A percentile compares a stretch with the other conserved stretches of the same genome.
Conservation (phyloP, 1,140 invertebrate genomes). For the Stegodyphus mimosarum region DNA sequence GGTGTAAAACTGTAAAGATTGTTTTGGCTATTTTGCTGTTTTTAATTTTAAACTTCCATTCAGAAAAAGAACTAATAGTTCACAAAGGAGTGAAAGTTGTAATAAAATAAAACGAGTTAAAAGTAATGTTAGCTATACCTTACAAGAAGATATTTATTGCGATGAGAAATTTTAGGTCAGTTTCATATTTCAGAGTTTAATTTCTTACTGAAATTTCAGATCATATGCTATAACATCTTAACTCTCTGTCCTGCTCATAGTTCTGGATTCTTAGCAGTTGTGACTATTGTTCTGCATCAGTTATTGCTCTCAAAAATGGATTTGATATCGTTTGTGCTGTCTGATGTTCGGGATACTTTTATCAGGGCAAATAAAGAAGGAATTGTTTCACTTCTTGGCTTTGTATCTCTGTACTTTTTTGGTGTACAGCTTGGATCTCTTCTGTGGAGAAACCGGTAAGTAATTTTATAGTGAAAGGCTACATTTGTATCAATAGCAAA, state of each 20-base stretch:
- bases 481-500: too few species aligned
- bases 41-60: too few species aligned
- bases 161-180: background rate
- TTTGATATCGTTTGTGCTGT: slow-evolving; percentile 80
- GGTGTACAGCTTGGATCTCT: slow-evolving; percentile 77
- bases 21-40: too few species aligned
- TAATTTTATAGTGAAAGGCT: too few species aligned
- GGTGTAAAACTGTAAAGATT: too few species aligned
- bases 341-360: slow-evolving; percentile 73
- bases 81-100: too few species aligned
- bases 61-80: too few species aligned
- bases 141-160: background rate
- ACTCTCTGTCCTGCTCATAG: slow-evolving; percentile 66
- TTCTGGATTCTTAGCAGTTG: slow-evolving; percentile 70
- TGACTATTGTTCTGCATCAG: slow-evolving; percentile 78
- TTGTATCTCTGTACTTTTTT: slow-evolving; percentile 83
- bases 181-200: slow-evolving; percentile 5
- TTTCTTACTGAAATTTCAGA: slow-evolving; percentile 63
- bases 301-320: slow-evolving; percentile 73
- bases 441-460: slow-evolving; percentile 66
- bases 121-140: too few species aligned
- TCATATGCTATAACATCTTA: slow-evolving; percentile 76
- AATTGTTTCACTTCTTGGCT: slow-evolving; percentile 84
- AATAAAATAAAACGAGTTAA: too few species aligned
- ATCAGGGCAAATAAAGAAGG: slow-evolving; percentile 91